Evolutionary conservation across 2,888 invertebrate species (phyloP).

Genomic region (Phyto melanocephala): DNA sequence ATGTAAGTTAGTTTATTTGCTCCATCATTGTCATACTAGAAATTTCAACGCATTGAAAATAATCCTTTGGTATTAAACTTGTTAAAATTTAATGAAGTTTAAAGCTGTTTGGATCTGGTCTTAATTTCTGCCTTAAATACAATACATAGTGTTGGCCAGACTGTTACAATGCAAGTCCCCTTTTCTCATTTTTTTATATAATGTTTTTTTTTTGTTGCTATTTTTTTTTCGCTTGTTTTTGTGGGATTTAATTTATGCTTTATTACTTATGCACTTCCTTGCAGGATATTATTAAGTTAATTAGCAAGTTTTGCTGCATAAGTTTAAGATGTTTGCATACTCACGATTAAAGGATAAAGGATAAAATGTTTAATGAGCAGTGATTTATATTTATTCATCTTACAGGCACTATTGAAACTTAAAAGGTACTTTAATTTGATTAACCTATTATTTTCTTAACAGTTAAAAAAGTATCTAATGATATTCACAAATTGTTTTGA

Average conservation of each 20-base stretch:
- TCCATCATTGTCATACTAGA: conserved; percentile 9
- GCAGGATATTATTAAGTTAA: conserved; percentile 45
- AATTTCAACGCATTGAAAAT: conserved; percentile 45
- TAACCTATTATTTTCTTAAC: too few species aligned
- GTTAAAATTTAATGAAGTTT: conserved; percentile 58
- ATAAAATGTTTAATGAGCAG: neutral
- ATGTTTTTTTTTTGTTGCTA: neutral
- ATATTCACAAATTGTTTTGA: too few species aligned
- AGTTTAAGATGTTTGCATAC: neutral
- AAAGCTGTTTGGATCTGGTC: conserved; percentile 38
- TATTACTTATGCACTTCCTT: conserved; percentile 1
- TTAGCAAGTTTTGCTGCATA: conserved; percentile 34
- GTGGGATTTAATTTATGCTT: conserved; percentile 11
- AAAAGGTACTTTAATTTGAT: too few species aligned
- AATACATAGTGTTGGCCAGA: neutral
- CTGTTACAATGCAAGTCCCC: neutral
- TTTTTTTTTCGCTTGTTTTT: neutral
- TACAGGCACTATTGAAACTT: too few species aligned
- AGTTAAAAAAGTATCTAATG: too few species aligned
- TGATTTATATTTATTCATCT: conserved; percentile 1
- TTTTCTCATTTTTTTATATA: too few species aligned
- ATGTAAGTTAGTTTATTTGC: neutral
- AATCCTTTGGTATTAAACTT: conserved; percentile 58
- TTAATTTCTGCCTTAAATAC: conserved; percentile 16
- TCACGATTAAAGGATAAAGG: too few species aligned